Base-by-base conservation (phyloP, 2,797 vertebrate genomes). In the Dendrocincla tyrannina region DNA sequence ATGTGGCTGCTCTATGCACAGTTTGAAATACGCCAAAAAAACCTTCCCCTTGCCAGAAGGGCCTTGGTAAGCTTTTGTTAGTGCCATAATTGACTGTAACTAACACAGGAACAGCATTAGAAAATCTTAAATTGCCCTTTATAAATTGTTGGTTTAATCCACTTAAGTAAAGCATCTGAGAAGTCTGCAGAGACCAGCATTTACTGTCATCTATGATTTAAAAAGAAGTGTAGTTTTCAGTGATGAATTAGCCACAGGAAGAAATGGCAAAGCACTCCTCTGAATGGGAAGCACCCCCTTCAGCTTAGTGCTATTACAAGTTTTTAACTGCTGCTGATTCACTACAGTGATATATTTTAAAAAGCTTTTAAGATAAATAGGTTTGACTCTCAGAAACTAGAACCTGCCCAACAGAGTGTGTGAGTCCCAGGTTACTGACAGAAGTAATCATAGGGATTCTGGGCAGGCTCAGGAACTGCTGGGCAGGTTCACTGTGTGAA, bases 1-100 rank as follows among this genome's bases (percentile, higher is more conserved):
- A 99, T 99, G 42, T 99, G 99, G 99, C 97, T 99, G 93, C 98
- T 99, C 2, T 99, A 98, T 46, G 98, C 98, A 44, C 99, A 99
- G 75, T 99, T 99, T 97, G 99, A 99, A 98, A 99, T 99, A 90
- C 97, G 99, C n/a, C 99, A 99, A 98, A 99, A 99, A 95, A 99
- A 98, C 95, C 98, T 99, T 35, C 98, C 98, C 47, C 98, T 98
- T 76, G 99, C 99, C 75, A 98, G 99, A 82, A 98, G 98, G 96
- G 97, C 98, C 94, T 97, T 99, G 99, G 99, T 99, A 95, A 98
- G 98, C 78, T 79, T 93, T 82, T 60, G 37, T 88, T 85, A 82
- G 72, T 85, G 86, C 63, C 24, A 0, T 88, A 86, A 79, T 88
- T 82, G 80, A 88, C 83, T 95, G n/a, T n/a, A n/a, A n/a, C n/a